Base-by-base conservation (phyloP, 1,140 invertebrate species). In the Drosophila nannoptera region DNA sequence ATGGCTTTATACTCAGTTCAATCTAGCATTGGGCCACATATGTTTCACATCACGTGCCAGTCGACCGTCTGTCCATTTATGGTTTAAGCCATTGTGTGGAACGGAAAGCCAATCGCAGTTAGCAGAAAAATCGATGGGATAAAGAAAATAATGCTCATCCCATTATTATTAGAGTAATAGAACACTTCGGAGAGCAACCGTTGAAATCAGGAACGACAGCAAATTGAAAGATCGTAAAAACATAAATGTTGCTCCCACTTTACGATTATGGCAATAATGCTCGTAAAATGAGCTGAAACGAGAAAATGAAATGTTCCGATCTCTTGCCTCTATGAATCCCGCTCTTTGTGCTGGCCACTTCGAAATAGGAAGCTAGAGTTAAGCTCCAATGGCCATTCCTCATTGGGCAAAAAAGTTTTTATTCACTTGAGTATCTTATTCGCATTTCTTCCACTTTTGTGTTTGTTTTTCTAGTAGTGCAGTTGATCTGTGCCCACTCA, bases 1-100 rank as follows among this genome's bases (percentile, higher is more conserved):
- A 38, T 38, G 8, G 40, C 7, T 40, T n/a, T 32, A 43, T 40
- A 48, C 40, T 14, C 43, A 31, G 16, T 38, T 53, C 35, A 50
- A 35, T 59, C 35, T 38, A 48, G 32, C n/a, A 46, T 8, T 4
- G 35, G 46, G 22, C 45, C 62, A 75, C 72, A 81, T 68, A 80
- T 76, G 69, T 81, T 62, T 32, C 45, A 35, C 60, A 56, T 63
- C 78, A 82, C 78, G 78, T 82, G 78, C 78, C 70, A 74, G 74
- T 65, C 48, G 22, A 43, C 22, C 22, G 52, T 48, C 8, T 46
- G 53, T 2, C 45, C 32, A 55, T 62, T 66, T 59, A 59, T 59
- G 46, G 36, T 32, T 36, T 29, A 16, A 9, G 22, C 29, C 29
- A 45, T 56, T 29, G 54, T 12, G 35, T 50, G 54, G 35, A 14